Base-by-base conservation (phyloP, 2,113 vertebrate genomes). In the Corythornis cristatus region DNA sequence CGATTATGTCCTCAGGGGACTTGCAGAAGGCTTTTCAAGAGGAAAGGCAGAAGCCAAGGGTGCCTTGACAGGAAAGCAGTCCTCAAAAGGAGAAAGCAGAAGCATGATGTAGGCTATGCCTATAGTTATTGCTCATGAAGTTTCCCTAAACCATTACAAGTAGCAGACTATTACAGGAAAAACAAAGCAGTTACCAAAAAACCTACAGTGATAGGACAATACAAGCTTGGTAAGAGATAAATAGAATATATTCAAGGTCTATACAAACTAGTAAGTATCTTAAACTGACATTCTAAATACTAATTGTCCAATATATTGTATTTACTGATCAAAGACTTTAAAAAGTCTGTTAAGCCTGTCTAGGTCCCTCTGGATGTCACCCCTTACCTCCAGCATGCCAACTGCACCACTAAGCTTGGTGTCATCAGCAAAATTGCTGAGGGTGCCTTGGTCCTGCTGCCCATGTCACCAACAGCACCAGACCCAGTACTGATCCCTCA, bases 1-100 rank as follows among this genome's bases (percentile, higher is more conserved):
- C 10, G 0, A 37, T 31, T 50, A 8, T 0, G 0, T 67, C 25
- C 43, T 53, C 45, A 74, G 82, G 8, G 57, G 12, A 67, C 16
- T 3, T 31, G 16, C 25, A 58, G 17, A 81, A 37, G 20, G 12
- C 16, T 86, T 65, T 64, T 64, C 31, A 48, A 25, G 48, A 31
- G 37, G 40, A 86, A 60, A 80, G 43, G 37, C 3, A 68, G 33
- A 26, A 90, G 48, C 12, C 2, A 0, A 53, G 15, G 6, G 13
- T 31, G 21, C 33, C 3, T 2, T 42, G 18, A 25, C 3, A 1
- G 22, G n/a, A 85, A n/a, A 66, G n/a, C 15, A 57, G 46, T 42
- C 83, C 48, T 67, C 33, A 83, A 67, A 23, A 37, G 9, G 8
- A 54, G 29, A 54, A 90, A 40, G 5, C 6, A 66, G 10, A 64